Percentiles rank a stretch among this genome's conserved stretches.
Evolutionary conservation across 2,113 vertebrate species (phyloP).

Genomic region (Brachionichthys hirsutus): DNA sequence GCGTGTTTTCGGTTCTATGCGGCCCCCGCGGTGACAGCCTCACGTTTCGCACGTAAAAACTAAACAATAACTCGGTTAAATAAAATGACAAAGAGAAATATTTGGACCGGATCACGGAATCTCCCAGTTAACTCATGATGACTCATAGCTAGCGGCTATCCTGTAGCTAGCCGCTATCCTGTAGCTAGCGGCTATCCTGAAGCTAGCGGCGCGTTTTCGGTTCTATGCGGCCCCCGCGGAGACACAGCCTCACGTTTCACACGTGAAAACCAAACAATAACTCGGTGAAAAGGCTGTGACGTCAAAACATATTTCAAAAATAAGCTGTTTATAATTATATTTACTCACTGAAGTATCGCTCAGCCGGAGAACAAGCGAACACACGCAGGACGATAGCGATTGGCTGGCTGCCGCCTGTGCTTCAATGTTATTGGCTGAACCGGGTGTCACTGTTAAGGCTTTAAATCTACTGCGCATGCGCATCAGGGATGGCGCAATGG

Average conservation of each 20-base stretch:
- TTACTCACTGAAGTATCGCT: conserved; percentile 10
- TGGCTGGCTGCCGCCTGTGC: conserved; percentile 24
- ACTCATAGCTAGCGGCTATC: too few species aligned
- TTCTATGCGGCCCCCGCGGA: background rate
- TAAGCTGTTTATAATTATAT: conserved; percentile 54
- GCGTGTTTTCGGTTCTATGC: too few species aligned
- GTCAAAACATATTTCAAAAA: background rate
- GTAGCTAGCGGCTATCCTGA: too few species aligned
- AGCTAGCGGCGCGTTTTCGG: background rate
- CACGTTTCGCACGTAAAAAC: too few species aligned
- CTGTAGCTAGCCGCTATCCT: too few species aligned
- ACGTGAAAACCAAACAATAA: background rate
- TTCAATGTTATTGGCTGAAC: conserved; percentile 46
- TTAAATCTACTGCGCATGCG: conserved; percentile 28
- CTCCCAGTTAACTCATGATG: too few species aligned
- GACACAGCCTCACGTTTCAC: background rate
- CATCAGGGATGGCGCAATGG: conserved; percentile 42
- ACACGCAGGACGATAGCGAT: background rate
- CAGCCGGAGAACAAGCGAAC: background rate
- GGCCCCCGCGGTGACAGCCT: too few species aligned
- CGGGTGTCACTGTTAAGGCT: conserved; percentile 1
- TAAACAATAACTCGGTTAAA: too few species aligned
- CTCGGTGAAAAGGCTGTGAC: accelerated
- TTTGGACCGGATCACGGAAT: too few species aligned
- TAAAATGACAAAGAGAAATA: too few species aligned